Evolutionary conservation across 2,113 vertebrate species (phyloP).

Genomic region (Tachuris rubrigastra): DNA sequence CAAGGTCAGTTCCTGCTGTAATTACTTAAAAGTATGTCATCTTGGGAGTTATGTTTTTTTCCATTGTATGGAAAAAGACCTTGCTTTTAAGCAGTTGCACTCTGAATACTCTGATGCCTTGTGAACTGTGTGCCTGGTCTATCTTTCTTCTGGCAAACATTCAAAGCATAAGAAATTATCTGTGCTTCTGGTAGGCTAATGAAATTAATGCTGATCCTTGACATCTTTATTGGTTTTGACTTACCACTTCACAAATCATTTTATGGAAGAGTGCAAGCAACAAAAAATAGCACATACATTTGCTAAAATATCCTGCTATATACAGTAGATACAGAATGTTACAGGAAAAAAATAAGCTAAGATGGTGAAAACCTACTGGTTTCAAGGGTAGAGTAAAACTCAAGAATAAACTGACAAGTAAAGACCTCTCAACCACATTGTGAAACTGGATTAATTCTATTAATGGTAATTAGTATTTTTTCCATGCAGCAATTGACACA

Average conservation of each 20-base stretch:
- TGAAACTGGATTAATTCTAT: neutral
- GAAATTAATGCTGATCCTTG: constrained; percentile 9
- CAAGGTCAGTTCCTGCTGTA: neutral
- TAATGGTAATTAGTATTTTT: neutral
- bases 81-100: neutral
- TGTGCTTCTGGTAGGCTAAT: neutral
- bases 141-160: neutral
- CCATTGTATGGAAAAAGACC: neutral
- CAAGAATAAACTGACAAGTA: neutral
- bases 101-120: neutral
- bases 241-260: neutral
- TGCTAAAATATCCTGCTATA: neutral
- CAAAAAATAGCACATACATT: neutral
- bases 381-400: neutral
- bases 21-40: neutral
- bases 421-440: neutral
- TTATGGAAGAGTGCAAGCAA: neutral
- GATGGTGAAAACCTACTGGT: neutral
- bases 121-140: neutral
- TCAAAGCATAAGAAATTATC: neutral
- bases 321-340: neutral
- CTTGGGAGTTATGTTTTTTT: neutral
- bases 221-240: constrained; percentile 13
- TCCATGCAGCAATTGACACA: neutral
- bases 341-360: neutral